Conservation (phyloP, 2,113 vertebrate genomes). For the Bufo gargarizans region DNA sequence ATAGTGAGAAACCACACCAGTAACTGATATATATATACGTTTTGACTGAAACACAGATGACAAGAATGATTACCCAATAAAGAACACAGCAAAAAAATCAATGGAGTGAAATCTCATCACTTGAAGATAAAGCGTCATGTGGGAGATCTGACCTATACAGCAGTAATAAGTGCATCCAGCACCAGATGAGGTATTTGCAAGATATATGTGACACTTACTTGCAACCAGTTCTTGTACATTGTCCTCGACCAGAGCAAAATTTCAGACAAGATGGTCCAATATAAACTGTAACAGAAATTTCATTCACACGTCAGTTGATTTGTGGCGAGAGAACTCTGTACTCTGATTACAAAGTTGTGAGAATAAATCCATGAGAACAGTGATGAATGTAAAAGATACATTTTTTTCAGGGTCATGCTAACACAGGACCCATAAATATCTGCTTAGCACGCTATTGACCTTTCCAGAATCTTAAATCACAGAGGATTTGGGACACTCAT, state of each 20-base stretch:
- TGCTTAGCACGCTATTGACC: conserved; percentile 3
- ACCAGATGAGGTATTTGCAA: neutral
- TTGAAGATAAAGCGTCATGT: conserved; percentile 22
- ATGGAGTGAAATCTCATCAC: conserved; percentile 16
- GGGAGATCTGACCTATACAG: conserved; percentile 8
- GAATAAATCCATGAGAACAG: neutral
- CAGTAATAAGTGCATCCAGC: conserved; percentile 22
- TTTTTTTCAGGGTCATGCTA: neutral
- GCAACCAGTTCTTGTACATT: conserved; percentile 94
- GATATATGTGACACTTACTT: conserved; percentile 80
- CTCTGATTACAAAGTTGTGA: neutral
- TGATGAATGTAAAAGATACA: neutral
- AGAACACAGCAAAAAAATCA: conserved; percentile 47
- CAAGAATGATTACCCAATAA: conserved; percentile 47
- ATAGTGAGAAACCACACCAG: neutral
- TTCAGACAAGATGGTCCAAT: conserved; percentile 94
- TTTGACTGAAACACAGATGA: conserved; percentile 28
- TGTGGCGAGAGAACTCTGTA: neutral
- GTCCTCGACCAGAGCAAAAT: conserved; percentile 96
- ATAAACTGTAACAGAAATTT: conserved; percentile 82
- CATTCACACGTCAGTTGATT: conserved; percentile 13
- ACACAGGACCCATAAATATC: conserved; percentile 5
- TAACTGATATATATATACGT: neutral
- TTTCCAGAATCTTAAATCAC: neutral
- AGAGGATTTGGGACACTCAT: neutral